phyloP scores from a whole-genome alignment of 1,140 invertebrate genomes.

The Pseudomyrmex cubaensis region DNA sequence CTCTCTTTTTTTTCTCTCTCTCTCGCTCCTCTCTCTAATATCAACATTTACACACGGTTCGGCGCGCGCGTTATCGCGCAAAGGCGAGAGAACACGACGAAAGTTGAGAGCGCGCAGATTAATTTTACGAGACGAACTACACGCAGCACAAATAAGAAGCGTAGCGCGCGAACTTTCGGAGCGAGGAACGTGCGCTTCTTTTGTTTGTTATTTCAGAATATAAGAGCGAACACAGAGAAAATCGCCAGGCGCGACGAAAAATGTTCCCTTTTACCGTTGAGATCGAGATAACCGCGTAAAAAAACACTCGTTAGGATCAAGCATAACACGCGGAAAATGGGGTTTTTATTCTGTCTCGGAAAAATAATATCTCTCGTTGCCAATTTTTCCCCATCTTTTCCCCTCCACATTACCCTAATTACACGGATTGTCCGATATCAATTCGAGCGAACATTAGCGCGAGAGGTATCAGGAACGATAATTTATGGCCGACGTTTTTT shows the following conservation, averaged over 20 bases:
- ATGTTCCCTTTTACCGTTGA: background rate
- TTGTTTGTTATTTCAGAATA: background rate
- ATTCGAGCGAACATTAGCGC: background rate
- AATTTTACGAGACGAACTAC: slow-evolving; percentile 16
- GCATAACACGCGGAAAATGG: background rate
- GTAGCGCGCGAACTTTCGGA: slow-evolving; percentile 15
- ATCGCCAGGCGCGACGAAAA: background rate
- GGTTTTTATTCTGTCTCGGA: background rate
- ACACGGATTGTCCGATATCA: slow-evolving; percentile 6
- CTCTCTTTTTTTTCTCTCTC: too few species aligned
- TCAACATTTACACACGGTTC: slow-evolving; percentile 46
- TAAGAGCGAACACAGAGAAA: background rate
- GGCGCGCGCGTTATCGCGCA: background rate
- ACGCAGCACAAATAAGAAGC: background rate
- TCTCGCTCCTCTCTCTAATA: slow-evolving; percentile 31
- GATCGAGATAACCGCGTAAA: background rate
- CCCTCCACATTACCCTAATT: background rate
- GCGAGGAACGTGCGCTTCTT: background rate
- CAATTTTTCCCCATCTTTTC: too few species aligned
- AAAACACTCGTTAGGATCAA: background rate
- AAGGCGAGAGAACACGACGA: slow-evolving; percentile 1
- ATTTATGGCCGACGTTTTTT: slow-evolving; percentile 47
- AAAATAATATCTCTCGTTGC: slow-evolving; percentile 2
- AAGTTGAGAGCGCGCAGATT: slow-evolving; percentile 28
- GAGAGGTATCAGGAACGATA: slow-evolving; percentile 3